Evolutionary conservation across 2,113 vertebrate genomes (phyloP).

Genomic region (Helogale parvula): DNA sequence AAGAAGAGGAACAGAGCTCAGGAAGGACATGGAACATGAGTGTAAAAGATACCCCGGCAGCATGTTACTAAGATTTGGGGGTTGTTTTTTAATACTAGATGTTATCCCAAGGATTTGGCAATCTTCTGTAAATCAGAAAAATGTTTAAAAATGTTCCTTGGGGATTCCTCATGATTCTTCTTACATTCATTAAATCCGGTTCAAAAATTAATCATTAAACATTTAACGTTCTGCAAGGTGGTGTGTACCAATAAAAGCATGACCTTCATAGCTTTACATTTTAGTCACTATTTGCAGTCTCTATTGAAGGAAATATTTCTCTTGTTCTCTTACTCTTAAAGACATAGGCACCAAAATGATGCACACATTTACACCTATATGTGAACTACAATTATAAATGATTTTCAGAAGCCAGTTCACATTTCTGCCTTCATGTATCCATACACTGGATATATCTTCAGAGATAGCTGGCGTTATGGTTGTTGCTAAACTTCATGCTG

Average conservation of each 20-base stretch:
- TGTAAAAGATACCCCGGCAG: neutral
- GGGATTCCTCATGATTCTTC: neutral
- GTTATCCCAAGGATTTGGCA: neutral
- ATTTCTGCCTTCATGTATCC: neutral
- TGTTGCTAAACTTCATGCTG: neutral
- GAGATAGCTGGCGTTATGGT: neutral
- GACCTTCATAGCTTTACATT: neutral
- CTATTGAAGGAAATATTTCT: neutral
- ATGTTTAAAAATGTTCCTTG: neutral
- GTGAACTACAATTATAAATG: neutral
- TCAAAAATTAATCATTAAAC: neutral
- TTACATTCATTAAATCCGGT: neutral
- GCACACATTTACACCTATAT: neutral
- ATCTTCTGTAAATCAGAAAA: neutral
- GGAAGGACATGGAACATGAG: neutral
- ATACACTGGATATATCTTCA: neutral
- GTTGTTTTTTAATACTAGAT: neutral
- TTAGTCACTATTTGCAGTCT: neutral
- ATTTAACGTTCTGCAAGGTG: neutral
- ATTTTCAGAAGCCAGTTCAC: neutral
- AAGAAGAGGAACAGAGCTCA: neutral
- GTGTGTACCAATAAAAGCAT: neutral
- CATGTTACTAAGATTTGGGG: neutral
- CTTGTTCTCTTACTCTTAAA: neutral
- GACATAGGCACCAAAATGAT: neutral